Conservation (phyloP, 2,797 vertebrate species). For the Oreonectes daqikongensis region DNA sequence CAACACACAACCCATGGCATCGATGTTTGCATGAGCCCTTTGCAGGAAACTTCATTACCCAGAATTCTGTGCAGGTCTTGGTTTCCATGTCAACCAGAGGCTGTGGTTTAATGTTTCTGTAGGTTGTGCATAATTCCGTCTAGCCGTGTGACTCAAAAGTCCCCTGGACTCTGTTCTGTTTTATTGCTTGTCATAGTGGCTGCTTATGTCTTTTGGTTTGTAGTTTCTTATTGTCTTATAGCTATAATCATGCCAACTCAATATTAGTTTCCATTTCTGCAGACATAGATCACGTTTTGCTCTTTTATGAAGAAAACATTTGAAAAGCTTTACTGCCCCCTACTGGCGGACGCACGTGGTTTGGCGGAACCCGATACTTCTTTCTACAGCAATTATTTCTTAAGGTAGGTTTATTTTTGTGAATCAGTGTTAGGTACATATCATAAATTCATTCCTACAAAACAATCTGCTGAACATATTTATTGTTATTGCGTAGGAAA, state of each 20-base stretch:
- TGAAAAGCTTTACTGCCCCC: conserved; percentile 15
- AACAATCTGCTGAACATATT: too few species aligned
- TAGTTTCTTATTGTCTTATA: not conserved
- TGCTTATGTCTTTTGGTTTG: not conserved
- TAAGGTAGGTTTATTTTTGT: too few species aligned
- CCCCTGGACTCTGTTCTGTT: not conserved
- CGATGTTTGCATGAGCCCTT: too few species aligned
- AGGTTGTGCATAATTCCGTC: not conserved
- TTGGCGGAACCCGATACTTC: not conserved
- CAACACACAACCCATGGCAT: not conserved
- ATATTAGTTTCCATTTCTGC: not conserved
- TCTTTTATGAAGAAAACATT: not conserved
- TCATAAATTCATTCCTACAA: too few species aligned
- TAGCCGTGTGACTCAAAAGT: not conserved
- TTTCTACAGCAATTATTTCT: too few species aligned
- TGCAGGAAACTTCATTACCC: conserved; percentile 8
- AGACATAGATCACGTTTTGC: not conserved
- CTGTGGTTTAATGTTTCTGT: not conserved
- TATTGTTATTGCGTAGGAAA: too few species aligned
- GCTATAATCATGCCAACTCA: not conserved
- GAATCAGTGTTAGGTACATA: too few species aligned
- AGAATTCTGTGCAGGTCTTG: not conserved
- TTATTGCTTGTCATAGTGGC: not conserved
- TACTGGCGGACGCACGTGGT: not conserved
- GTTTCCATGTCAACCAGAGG: conserved; percentile 10